phyloP scores from a whole-genome alignment of 2,113 vertebrate genomes.

The Acrocephalus arundinaceus region DNA sequence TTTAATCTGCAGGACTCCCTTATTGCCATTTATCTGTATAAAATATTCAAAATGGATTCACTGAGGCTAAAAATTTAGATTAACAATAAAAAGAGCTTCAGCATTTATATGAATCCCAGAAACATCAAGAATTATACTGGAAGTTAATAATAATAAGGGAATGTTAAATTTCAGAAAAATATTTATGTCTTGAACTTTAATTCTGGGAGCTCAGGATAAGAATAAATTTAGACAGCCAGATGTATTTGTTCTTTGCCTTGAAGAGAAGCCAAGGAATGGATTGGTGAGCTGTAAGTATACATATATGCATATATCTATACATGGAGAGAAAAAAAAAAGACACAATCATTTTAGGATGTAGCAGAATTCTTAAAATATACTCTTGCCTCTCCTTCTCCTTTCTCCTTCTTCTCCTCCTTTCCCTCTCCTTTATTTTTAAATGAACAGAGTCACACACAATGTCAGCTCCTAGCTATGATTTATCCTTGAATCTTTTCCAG shows the following conservation, averaged over 20 bases:
- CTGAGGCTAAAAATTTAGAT: neutral
- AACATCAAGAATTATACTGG: neutral
- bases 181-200: neutral
- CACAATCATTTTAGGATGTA: neutral
- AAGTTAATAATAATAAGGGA: neutral
- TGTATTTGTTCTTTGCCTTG: neutral
- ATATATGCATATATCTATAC: neutral
- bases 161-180: neutral
- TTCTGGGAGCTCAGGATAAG: neutral
- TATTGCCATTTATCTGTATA: neutral
- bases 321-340: neutral
- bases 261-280: neutral
- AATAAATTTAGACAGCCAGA: neutral
- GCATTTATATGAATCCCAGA: neutral
- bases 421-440: neutral
- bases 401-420: no score
- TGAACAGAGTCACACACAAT: neutral
- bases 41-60: neutral
- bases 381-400: fast-evolving
- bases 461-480: neutral
- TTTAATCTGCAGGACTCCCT: neutral
- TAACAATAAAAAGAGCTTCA: neutral
- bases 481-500: neutral
- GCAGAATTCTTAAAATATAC: neutral
- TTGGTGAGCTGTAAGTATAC: neutral